Percentiles rank a stretch among this genome's conserved stretches.
Conservation (phyloP, 1,140 invertebrate species). For the Streblospio benedicti region DNA sequence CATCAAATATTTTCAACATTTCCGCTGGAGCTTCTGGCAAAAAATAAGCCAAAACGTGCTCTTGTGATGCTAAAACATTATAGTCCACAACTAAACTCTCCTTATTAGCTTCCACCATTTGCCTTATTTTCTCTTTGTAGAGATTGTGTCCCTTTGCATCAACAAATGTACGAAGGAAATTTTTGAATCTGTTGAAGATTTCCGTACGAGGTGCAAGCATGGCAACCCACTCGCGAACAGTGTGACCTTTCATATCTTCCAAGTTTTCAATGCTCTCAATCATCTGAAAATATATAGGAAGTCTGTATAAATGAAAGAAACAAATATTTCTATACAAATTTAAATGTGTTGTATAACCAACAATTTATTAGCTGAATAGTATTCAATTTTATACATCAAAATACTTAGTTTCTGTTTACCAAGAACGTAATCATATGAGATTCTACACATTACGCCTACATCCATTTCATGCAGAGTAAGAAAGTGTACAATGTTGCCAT, state of each 20-base stretch:
- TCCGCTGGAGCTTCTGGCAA: conserved; percentile 92
- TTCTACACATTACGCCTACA: too few relatives aligned
- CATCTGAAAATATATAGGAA: conserved; percentile 53
- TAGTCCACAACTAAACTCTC: conserved; percentile 90
- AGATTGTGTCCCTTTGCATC: conserved; percentile 79
- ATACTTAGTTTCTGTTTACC: too few relatives aligned
- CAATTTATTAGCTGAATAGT: background rate
- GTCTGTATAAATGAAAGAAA: background rate
- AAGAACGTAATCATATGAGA: too few relatives aligned
- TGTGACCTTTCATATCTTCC: conserved; percentile 84
- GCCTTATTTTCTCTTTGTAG: conserved; percentile 83
- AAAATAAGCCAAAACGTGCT: conserved; percentile 91
- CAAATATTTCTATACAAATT: background rate
- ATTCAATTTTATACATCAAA: too few relatives aligned
- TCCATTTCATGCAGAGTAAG: too few relatives aligned
- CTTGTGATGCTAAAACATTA: conserved; percentile 74
- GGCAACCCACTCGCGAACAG: conserved; percentile 88
- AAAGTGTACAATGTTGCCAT: too few relatives aligned
- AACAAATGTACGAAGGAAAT: conserved; percentile 82
- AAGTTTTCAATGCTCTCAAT: conserved; percentile 96
- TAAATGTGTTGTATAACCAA: background rate
- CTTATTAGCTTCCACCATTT: conserved; percentile 80
- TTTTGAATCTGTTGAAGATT: conserved; percentile 93
- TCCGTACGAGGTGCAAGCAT: conserved; percentile 92
- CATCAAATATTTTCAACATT: conserved; percentile 91